Evolutionary conservation across 2,888 invertebrate genomes (phyloP).

Genomic region (Antitype chi): DNA sequence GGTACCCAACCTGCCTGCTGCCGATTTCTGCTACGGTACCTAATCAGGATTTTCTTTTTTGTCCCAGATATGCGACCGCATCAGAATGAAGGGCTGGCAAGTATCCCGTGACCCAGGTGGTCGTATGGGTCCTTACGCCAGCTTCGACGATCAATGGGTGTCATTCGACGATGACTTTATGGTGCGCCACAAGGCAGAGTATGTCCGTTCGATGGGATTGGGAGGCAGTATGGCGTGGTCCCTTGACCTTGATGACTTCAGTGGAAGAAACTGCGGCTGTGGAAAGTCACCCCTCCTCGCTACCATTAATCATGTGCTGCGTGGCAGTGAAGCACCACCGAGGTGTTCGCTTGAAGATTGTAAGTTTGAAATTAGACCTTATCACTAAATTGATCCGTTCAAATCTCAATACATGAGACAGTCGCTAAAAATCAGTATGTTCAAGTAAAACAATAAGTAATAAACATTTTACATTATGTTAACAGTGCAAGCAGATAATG

Average conservation of each 20-base stretch:
- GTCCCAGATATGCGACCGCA: constrained; percentile 94
- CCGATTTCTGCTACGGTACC: neutral
- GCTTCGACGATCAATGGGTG: constrained; percentile 96
- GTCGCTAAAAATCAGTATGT: neutral
- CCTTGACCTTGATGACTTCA: constrained; percentile 96
- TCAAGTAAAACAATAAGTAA: neutral
- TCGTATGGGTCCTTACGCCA: constrained; percentile 97
- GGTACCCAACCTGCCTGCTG: too few relatives aligned
- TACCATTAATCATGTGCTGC: constrained; percentile 95
- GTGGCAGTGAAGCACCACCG: constrained; percentile 93
- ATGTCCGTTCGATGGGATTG: constrained; percentile 94
- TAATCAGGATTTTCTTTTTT: constrained; percentile 2
- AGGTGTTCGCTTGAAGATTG: constrained; percentile 83
- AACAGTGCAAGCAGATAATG: constrained; percentile 65
- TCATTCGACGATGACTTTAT: constrained; percentile 97
- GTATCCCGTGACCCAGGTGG: constrained; percentile 94
- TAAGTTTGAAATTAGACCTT: constrained; percentile 69
- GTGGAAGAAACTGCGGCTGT: constrained; percentile 93
- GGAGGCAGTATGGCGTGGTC: constrained; percentile 98
- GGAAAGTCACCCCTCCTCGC: constrained; percentile 95
- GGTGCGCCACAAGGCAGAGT: constrained; percentile 95
- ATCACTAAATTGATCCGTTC: neutral
- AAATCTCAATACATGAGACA: neutral
- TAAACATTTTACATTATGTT: constrained; percentile 18
- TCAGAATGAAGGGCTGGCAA: constrained; percentile 94